Evolutionary conservation across 2,888 invertebrate species (phyloP).

Genomic region (Elaeidobius kamerunicus): DNA sequence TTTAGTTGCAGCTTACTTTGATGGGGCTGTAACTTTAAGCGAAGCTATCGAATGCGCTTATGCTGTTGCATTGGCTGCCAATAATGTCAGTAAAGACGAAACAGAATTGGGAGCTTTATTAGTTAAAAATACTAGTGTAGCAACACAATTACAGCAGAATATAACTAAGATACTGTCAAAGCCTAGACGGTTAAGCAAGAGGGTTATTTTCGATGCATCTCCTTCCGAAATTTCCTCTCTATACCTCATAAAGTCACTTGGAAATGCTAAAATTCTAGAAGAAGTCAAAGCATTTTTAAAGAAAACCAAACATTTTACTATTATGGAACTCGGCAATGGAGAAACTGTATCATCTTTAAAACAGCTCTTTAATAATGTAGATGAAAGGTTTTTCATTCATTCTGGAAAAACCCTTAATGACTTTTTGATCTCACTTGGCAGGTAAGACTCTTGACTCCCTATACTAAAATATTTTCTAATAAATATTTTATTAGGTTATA

Average conservation of each 20-base stretch:
- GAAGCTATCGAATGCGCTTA: constrained; percentile 75
- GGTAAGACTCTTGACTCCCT: constrained; percentile 4
- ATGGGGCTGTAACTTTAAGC: constrained; percentile 79
- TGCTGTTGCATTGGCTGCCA: constrained; percentile 12
- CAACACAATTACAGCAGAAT: not conserved
- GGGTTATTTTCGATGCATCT: not conserved
- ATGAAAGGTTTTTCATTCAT: constrained; percentile 1
- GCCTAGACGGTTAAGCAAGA: not conserved
- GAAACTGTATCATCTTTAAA: not conserved
- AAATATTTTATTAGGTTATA: constrained; percentile 65
- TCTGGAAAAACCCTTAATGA: not conserved
- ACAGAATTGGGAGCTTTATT: not conserved
- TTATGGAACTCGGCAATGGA: not conserved
- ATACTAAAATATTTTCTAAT: too few species aligned
- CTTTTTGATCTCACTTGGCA: constrained; percentile 9
- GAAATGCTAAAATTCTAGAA: not conserved
- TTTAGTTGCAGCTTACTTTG: constrained; percentile 87
- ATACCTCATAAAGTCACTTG: not conserved
- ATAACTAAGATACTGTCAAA: not conserved
- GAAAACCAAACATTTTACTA: not conserved
- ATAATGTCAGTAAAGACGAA: not conserved
- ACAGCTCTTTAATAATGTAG: not conserved
- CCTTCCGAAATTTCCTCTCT: not conserved
- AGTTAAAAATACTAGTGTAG: not conserved
- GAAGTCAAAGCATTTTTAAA: not conserved